Evolutionary conservation across 2,113 vertebrate species (phyloP), one percentile per base, ranked within the genome.

Genomic region (Oostethus manadensis): DNA sequence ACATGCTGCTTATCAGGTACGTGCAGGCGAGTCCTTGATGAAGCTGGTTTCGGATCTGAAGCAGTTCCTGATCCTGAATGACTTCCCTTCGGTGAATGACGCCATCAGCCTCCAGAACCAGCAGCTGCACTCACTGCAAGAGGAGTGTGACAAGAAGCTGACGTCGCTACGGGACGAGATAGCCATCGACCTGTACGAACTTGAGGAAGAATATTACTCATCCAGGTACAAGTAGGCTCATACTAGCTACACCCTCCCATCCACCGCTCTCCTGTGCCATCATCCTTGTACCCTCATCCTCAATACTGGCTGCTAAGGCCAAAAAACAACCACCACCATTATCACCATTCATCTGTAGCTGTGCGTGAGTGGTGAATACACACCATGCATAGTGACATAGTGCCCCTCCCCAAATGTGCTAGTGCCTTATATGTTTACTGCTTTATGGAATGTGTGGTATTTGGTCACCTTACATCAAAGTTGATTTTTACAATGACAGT

Each of bases 131-230:
- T 85, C 87, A 0, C 78, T 98, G 74, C 97, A 96, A 88, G 96
- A 99, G 14, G 97, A 98, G 20, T 99, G 97, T 0, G 97, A 99
- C 88, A 94, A 96, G 81, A 99, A 98, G 81, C 88, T 99, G 46
- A 91, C 92, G 35, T 84, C 93, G 0, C 91, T 99, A 55, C 84
- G 97, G 1, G 97, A 99, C 3, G 97, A 99, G 89, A 93, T 97
- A 59, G 96, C 97, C 73, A 86, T 96, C n/a, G 97, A 99, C 89
- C 93, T 99, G 29, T 99, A 97, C 51, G 97, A 99, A 90, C 89
- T 99, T 74, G 97, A 99, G 90, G 97, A 99, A 93, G 97, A 99
- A 87, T 99, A 96, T 92, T 99, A 99, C 93, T 99, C 97, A 85
- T 98, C 96, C 93, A 98, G 97, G 97, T 99, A 98, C 93, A 96